Evolutionary conservation across 2,113 vertebrate species (phyloP).

Genomic region (Mormoops blainvillei): DNA sequence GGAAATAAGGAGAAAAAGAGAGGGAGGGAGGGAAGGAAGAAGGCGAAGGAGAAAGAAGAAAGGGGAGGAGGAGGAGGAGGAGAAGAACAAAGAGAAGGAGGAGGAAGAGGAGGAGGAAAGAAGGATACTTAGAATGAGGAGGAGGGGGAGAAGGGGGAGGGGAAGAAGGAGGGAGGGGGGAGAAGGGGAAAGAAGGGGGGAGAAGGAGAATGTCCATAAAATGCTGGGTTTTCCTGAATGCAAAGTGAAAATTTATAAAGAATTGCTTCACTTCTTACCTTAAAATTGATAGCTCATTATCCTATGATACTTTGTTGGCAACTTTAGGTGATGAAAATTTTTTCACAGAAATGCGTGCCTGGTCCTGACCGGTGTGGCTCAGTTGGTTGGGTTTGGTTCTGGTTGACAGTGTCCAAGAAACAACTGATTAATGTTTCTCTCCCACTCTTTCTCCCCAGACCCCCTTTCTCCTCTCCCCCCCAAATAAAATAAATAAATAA

Average conservation of each 20-base stretch:
- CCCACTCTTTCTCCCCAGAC: no score
- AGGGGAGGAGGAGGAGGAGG: not conserved
- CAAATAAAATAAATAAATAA: no score
- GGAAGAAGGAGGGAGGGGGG: no score
- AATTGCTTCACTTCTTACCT: not conserved
- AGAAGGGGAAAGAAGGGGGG: accelerated
- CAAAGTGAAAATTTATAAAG: not conserved
- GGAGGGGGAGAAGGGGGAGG: accelerated
- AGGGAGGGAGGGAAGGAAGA: not conserved
- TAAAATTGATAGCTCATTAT: not conserved
- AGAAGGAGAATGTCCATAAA: not conserved
- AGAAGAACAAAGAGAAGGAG: accelerated
- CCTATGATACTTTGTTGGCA: not conserved
- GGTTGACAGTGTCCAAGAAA: no score
- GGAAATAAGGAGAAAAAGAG: not conserved
- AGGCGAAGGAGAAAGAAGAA: accelerated
- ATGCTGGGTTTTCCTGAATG: not conserved
- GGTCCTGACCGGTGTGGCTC: no score
- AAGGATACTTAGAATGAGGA: not conserved
- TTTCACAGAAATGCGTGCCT: not conserved
- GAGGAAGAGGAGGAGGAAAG: accelerated
- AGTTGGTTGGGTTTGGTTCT: no score
- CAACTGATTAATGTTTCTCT: no score
- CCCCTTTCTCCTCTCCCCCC: no score
- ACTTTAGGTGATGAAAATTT: not conserved